Evolutionary conservation across 2,888 invertebrate species (phyloP).

Genomic region (Mythimna ferrago): DNA sequence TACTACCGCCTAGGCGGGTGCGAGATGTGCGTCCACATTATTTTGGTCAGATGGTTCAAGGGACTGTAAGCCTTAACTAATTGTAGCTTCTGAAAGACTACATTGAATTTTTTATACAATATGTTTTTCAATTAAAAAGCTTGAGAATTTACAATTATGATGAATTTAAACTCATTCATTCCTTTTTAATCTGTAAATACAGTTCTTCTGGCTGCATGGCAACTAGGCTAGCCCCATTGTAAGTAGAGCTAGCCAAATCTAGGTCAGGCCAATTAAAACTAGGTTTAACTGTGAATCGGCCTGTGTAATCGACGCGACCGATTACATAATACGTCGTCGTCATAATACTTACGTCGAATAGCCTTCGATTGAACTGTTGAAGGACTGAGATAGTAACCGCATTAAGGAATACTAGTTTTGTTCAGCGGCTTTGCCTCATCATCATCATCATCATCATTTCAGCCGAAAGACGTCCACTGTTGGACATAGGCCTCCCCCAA

Average conservation of each 20-base stretch:
- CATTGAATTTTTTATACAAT: too few relatives aligned
- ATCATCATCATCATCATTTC: too few relatives aligned
- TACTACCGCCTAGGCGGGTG: too few relatives aligned
- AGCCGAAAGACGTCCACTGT: too few relatives aligned
- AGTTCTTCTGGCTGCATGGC: conserved; percentile 2
- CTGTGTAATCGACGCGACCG: background rate
- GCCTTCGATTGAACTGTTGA: background rate
- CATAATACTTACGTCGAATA: background rate
- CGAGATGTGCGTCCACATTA: too few relatives aligned
- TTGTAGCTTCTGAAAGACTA: too few relatives aligned
- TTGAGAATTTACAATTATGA: too few relatives aligned
- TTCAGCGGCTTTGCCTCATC: too few relatives aligned
- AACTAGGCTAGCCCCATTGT: conserved; percentile 30
- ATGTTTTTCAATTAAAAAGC: too few relatives aligned
- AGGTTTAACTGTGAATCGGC: conserved; percentile 31
- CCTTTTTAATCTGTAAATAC: conserved; percentile 1
- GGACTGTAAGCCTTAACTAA: too few relatives aligned
- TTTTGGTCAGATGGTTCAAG: too few relatives aligned
- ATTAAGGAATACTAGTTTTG: background rate
- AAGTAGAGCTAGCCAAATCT: conserved; percentile 30
- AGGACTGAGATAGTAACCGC: background rate
- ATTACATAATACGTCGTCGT: conserved; percentile 7
- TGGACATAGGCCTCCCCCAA: too few relatives aligned
- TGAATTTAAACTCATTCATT: background rate
- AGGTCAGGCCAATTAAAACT: conserved; percentile 26